Base-by-base conservation (phyloP, 1,140 invertebrate species). In the Elysia chlorotica region DNA sequence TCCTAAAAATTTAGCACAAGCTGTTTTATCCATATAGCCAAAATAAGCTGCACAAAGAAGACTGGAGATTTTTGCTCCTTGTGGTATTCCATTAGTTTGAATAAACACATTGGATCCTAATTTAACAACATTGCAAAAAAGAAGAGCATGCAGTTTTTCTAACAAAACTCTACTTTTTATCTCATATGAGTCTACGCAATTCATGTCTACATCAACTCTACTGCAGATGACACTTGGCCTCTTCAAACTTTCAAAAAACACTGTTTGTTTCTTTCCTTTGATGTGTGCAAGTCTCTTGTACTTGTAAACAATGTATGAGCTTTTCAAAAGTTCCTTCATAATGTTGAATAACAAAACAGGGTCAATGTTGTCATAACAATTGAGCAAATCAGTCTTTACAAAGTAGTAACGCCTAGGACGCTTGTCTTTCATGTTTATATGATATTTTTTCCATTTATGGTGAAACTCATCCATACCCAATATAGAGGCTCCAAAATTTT, bases 1-100 rank as follows among this genome's bases (percentile, higher is more conserved):
- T 21, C 30, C 28, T 23, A 10, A 54, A 19, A 67, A 0, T 21
- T 14, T n/a, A 41, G 33, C 41, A 3, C 53, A 53, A 5, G 56
- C 10, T 2, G 48, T 56, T 28, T 28, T 5, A 2, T 67, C 65
- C 48, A 67, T 48, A 33, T 54, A 37, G 35, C 41, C 65, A 54
- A 54, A 67, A 54, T 67, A 67, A 10, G 65, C 65, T 19, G 25
- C 65, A 54, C 65, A 67, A 21, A 67, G 41, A 53, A 67, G 30
- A n/a, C n/a, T 53, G n/a, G 65, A 67, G 10, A 67, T 14, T 14
- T n/a, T 30, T 19, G 65, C 53, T 19, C 65, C 65, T 37, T 67
- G 65, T 21, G 65, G 19, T 67, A 67, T 67, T 33, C 65, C 65
- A 30, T 54, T 25, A 31, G 65, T 67, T 25, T 67, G 65, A 2